Base-by-base conservation (phyloP, 2,113 vertebrate species). In the Coturnix japonica region DNA sequence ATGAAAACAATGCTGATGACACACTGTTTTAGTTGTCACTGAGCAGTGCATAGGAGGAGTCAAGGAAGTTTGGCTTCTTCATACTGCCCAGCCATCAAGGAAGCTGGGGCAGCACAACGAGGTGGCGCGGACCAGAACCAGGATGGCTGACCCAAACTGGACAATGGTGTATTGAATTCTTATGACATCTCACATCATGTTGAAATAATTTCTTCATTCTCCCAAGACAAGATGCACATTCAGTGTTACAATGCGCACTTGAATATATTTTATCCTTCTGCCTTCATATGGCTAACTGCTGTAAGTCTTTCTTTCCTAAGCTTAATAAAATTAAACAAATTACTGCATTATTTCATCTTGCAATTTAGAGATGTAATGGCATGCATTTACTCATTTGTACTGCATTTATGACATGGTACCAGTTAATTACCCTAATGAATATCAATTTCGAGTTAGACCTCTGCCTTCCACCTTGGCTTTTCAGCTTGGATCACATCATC, bases 161-260 rank as follows among this genome's bases (percentile, higher is more conserved):
- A 15, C 23, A 39, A 7, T 18, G 23, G 10, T 16, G 26, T 61
- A 39, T 39, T 25, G 10, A 35, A 39, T 61, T 15, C 23, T 26
- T 18, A 5, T 7, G 5, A 16, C 51, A 53, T 53, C 26, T 13
- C 28, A 13, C 51, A 53, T 59, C 54, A 73, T 70, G 1, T 79
- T 84, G 26, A 30, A 64, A 81, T 14, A 2, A 2, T 83, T 81
- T 76, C 41, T 85, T 76, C 8, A 17, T 70, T 57, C 59, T 44
- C 16, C 3, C 6, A 66, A 37, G 49, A 37, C 13, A 78, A 13
- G 71, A 31, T 0, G 0, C 13, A 37, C 9, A 6, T 1, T 67
- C 2, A 17, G 13, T 64, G 26, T 21, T 71, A 53, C 2, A 64
- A 47, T n/a, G 3, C 8, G 73, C 12, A 16, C 46, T 73, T 82